Base-by-base conservation (phyloP, 2,113 vertebrate species). In the Calyptommatus sinebrachiatus region DNA sequence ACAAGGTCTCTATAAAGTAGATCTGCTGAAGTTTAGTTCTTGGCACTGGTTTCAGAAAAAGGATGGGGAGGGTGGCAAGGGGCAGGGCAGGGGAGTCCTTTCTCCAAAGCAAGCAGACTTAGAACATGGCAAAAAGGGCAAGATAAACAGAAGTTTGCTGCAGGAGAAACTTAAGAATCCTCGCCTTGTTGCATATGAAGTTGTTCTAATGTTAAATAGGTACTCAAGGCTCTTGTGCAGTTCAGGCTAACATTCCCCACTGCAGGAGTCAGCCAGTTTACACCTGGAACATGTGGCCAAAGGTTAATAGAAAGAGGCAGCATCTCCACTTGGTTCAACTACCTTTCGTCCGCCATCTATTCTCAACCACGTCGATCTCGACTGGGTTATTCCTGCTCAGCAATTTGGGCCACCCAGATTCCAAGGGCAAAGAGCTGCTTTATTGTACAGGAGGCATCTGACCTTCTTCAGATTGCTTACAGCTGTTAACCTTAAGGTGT, bases 41-140 rank as follows among this genome's bases (percentile, higher is more conserved):
- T 95, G 94, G 94, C 94, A 95, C 95, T 92, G 93, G 91, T 93
- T 93, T 91, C 89, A 87, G 88, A 89, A 90, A 86, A 92, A 90
- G 87, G 86, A 69, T 35, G 73, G 78, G 21, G 6, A 28, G 31
- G 29, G 21, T 35, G 28, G 88, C 14, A 48, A 41, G 66, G 29
- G 18, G 29, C 45, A 21, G 29, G n/a, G n/a, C 21, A n/a, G 60
- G 35, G 6, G 28, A 50, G 79, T 90, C 85, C 87, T 87, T 91
- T 88, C 29, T 80, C 28, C 87, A 85, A 88, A 91, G 90, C 91
- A 88, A 90, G 88, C 75, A 86, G 81, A 87, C 74, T 60, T 86
- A 85, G 81, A 84, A 85, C 90, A 82, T 91, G 94, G 92, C 91
- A 35, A 70, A 68, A 72, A 61, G 45, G 26, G 67, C 53, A 79